Conservation (phyloP, 2,797 vertebrate genomes). For the Oryzias dopingdopingensis region DNA sequence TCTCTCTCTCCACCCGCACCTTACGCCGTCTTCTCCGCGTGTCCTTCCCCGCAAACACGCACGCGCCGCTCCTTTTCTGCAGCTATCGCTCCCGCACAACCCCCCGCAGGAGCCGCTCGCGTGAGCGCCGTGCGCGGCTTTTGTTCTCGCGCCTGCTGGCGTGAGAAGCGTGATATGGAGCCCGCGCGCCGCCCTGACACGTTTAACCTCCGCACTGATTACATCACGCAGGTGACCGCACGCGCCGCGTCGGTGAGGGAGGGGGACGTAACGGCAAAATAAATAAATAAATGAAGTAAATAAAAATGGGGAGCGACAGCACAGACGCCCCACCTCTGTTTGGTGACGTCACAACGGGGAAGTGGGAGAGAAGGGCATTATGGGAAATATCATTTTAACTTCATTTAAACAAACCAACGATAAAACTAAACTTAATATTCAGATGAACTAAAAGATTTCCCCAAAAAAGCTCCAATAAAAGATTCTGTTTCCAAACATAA, state of each 20-base stretch:
- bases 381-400: slow-evolving; percentile 32
- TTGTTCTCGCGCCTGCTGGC: slow-evolving; percentile 72
- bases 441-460: too few relatives aligned
- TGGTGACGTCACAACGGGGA: slow-evolving; percentile 21
- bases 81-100: background rate
- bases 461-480: too few relatives aligned
- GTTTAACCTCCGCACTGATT: slow-evolving; percentile 36
- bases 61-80: slow-evolving; percentile 38
- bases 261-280: slow-evolving; percentile 22
- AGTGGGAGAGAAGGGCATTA: slow-evolving; percentile 1
- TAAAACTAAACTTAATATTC: too few relatives aligned
- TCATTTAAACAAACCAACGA: too few relatives aligned
- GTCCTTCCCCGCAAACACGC: slow-evolving; percentile 16
- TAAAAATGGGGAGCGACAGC: slow-evolving; percentile 59
- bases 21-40: slow-evolving; percentile 3
- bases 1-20: slow-evolving; percentile 10
- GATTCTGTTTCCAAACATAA: too few relatives aligned
- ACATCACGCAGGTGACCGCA: slow-evolving; percentile 63
- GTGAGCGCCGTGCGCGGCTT: slow-evolving; percentile 48
- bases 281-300: slow-evolving; percentile 70
- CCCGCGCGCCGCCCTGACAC: slow-evolving; percentile 16
- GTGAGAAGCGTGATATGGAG: slow-evolving; percentile 21
- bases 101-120: slow-evolving; percentile 19
- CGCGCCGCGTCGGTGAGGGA: slow-evolving; percentile 29
- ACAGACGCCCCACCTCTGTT: slow-evolving; percentile 35